Conservation (phyloP, 1,140 invertebrate genomes). For the Linepithema humile region DNA sequence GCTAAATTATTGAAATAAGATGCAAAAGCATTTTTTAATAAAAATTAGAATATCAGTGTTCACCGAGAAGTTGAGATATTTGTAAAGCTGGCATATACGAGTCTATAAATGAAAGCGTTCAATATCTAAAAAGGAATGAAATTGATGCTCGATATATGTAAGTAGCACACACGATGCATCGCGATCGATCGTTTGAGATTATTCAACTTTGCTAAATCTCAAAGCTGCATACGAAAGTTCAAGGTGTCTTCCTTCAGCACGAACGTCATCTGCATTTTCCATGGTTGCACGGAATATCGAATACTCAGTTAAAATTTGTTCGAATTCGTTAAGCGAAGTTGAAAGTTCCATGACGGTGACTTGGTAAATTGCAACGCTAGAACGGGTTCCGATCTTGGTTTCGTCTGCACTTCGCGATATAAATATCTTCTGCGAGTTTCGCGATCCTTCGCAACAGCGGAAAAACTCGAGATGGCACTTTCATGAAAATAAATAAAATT, state of each 20-base stretch:
- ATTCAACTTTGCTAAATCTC: slow-evolving; percentile 31
- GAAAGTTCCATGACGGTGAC: slow-evolving; percentile 71
- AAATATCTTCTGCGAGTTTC: slow-evolving; percentile 39
- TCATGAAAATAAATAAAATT: neutral
- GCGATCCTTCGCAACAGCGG: slow-evolving; percentile 2
- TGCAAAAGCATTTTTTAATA: neutral
- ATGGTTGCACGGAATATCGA: slow-evolving; percentile 59
- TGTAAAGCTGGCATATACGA: too few species aligned
- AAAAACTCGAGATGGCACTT: neutral
- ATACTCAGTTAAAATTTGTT: slow-evolving; percentile 77
- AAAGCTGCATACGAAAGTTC: slow-evolving; percentile 38
- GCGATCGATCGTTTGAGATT: slow-evolving; percentile 19
- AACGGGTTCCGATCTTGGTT: slow-evolving; percentile 43
- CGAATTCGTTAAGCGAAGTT: slow-evolving; percentile 77
- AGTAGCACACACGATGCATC: neutral
- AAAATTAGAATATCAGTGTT: too few species aligned
- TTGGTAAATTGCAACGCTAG: slow-evolving; percentile 66
- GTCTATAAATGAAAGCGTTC: neutral
- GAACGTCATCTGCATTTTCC: slow-evolving; percentile 35
- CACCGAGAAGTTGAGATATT: too few species aligned
- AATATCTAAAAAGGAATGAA: neutral
- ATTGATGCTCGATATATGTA: neutral
- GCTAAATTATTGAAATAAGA: slow-evolving; percentile 8
- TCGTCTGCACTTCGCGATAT: neutral
- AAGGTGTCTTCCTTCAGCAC: slow-evolving; percentile 10